phyloP scores from a whole-genome alignment of 2,888 invertebrate genomes.

The Amiota communis region DNA sequence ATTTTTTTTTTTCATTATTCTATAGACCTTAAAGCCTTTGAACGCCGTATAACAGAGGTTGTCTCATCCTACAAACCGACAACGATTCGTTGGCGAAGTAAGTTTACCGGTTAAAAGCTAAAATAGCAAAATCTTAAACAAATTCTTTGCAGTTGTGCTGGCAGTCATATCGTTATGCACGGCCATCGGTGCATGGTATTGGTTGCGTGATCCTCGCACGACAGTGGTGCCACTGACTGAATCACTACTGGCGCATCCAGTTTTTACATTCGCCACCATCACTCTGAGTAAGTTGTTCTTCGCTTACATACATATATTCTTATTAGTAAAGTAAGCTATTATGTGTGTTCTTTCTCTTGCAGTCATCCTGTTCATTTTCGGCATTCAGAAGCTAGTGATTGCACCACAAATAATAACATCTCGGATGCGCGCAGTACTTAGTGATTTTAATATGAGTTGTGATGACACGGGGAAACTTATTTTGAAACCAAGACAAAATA shows the following conservation, averaged over 20 bases:
- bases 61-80: conserved; percentile 96
- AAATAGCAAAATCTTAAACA: not conserved
- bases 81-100: conserved; percentile 96
- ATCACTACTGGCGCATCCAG: conserved; percentile 93
- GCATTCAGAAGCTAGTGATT: conserved; percentile 96
- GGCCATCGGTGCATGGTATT: conserved; percentile 95
- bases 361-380: conserved; percentile 90
- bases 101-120: conserved; percentile 67
- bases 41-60: conserved; percentile 96
- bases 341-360: conserved; percentile 47
- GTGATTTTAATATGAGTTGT: conserved; percentile 98
- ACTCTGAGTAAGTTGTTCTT: conserved; percentile 79
- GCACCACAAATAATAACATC: conserved; percentile 97
- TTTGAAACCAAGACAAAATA: conserved; percentile 87
- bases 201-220: conserved; percentile 95
- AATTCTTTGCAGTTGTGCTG: conserved; percentile 81
- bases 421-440: conserved; percentile 89
- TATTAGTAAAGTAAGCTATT: conserved; percentile 15
- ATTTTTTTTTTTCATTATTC: conserved; percentile 33
- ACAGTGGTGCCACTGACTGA: conserved; percentile 92
- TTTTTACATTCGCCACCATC: conserved; percentile 91
- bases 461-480: conserved; percentile 97
- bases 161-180: conserved; percentile 91
- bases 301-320: not conserved
- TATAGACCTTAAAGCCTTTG: conserved; percentile 97